A percentile compares a stretch with the other conserved stretches of the same genome.
These are phyloP conservation scores for Pelagia noctiluca DNA, from an alignment of 30 jellyfish, hydroid and myxozoan species.

Conservation along the genomic window DNA sequence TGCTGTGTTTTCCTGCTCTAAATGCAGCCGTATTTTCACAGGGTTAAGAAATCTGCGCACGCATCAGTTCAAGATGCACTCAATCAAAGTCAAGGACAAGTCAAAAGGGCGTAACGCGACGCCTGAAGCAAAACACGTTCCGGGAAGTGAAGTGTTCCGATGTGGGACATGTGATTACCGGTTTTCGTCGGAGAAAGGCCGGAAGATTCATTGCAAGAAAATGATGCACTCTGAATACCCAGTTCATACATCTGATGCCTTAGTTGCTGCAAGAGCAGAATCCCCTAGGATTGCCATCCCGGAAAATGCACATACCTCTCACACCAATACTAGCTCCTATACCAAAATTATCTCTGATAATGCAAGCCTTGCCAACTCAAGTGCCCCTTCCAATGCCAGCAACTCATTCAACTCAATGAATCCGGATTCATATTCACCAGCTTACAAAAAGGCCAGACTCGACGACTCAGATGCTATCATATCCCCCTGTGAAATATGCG, in stretches of 20 bases:
- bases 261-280: no score
- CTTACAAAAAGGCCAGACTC: conserved; percentile 17
- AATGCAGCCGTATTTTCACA: conserved; percentile 74
- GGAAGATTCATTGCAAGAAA: conserved; percentile 69
- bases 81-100: conserved; percentile 69
- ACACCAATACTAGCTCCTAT: no score
- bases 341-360: no score
- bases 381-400: no score
- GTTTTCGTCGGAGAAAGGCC: conserved; percentile 70
- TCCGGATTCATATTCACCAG: conserved; percentile 6
- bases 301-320: no score
- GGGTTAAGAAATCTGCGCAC: conserved; percentile 78
- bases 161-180: conserved; percentile 78
- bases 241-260: no score
- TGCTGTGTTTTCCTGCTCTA: conserved; percentile 70
- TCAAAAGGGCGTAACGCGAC: conserved; percentile 25
- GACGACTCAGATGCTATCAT: conserved; percentile 16
- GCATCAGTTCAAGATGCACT: conserved; percentile 79
- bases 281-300: no score
- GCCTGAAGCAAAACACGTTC: conserved; percentile 13
- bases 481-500: conserved; percentile 71
- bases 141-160: conserved; percentile 45
- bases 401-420: no score
- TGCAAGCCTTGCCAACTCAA: no score
- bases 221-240: conserved; percentile 60